Base-by-base conservation (phyloP, 2,113 vertebrate species). In the Heptranchias perlo region DNA sequence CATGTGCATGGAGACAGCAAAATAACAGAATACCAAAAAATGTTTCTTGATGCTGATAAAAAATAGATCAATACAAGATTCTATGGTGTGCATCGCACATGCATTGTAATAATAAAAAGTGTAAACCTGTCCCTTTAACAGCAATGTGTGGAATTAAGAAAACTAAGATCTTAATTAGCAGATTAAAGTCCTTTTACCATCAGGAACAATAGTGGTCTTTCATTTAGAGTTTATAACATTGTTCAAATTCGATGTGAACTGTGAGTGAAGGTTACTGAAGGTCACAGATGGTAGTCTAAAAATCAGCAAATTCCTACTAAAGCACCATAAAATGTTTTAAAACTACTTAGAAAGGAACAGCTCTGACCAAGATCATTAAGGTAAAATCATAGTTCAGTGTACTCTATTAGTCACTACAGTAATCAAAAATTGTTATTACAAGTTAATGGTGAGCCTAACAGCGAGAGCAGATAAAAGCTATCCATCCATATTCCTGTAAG, bases 331-430 rank as follows among this genome's bases (percentile, higher is more conserved):
- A 49, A 49, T 18, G 3, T 61, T 65, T 94, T 25, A 65, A 73
- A 95, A 69, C 44, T 95, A 69, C 39, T 69, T 69, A 31, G 93
- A 67, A 67, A 95, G 44, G 44, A 95, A 69, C 44, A 95, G 31
- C 13, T 11, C 10, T 95, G 47, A 95, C 44, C 28, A 1, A 95
- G 64, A 35, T 31, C 64, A 95, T 95, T 95, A 69, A 67, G 93
- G 3, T 47, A 95, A 95, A 95, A 67, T 67, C 31, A 67, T 65
- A 44, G 64, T 11, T 52, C 31, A 6, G 47, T 52, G 39, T 67
- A 95, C 28, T 49, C 47, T 49, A 69, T 95, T 95, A 35, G 25
- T 95, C 35, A 52, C 13, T 73, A 69, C 18, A 95, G 18, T 49
- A 95, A 95, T 62, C 58, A 39, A 39, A 21, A 69, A 49, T 25